Evolutionary conservation across 2,797 vertebrate species (phyloP).

Genomic region (Gastrophryne carolinensis): DNA sequence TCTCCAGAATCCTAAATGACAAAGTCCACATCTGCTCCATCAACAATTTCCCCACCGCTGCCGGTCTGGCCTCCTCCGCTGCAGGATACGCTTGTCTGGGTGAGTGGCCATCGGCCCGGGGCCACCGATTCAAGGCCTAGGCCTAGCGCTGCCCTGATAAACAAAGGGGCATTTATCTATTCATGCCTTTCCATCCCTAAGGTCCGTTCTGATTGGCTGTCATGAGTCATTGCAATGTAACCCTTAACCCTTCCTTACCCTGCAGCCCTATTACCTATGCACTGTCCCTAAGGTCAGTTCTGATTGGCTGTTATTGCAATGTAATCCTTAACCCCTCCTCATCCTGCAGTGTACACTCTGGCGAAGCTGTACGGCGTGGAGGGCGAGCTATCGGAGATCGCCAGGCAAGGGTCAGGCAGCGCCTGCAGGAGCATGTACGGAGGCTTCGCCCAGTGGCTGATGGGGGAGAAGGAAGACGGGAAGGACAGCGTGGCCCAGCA

Average conservation of each 20-base stretch:
- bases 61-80: slow-evolving; percentile 91
- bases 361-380: slow-evolving; percentile 81
- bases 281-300: no score
- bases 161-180: no score
- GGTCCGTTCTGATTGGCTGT: no score
- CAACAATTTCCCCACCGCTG: slow-evolving; percentile 95
- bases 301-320: no score
- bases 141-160: no score
- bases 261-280: no score
- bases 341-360: slow-evolving; percentile 76
- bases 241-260: no score
- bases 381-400: slow-evolving; percentile 85
- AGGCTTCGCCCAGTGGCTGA: slow-evolving; percentile 91
- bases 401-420: slow-evolving; percentile 88
- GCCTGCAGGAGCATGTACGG: slow-evolving; percentile 92
- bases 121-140: no score
- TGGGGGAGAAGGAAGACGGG: slow-evolving; percentile 79
- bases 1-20: slow-evolving; percentile 66
- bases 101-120: no score
- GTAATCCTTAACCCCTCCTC: neutral
- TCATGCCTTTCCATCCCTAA: no score
- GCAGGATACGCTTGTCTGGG: slow-evolving; percentile 92
- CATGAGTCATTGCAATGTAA: no score
- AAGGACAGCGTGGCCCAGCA: slow-evolving; percentile 88
- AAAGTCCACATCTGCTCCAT: slow-evolving; percentile 88